Conservation (phyloP, 1,140 invertebrate species). For the Pachypeltis micranthus region DNA sequence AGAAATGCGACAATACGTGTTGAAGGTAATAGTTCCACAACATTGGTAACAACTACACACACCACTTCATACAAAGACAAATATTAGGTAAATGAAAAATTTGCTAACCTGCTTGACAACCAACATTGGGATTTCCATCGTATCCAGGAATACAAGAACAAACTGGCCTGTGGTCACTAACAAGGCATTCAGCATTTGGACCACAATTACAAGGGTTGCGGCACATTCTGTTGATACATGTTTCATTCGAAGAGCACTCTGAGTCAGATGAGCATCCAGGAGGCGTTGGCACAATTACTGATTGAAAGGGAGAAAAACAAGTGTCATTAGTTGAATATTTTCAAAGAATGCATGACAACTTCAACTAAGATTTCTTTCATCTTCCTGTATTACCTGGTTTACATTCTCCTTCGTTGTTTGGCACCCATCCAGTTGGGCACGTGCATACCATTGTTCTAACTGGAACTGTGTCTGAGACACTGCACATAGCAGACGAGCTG, state of each 20-base stretch:
- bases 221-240: conserved; percentile 74
- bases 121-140: conserved; percentile 71
- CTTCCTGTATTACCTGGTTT: conserved; percentile 40
- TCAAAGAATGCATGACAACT: no score
- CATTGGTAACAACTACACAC: background rate
- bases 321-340: background rate
- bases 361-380: no score
- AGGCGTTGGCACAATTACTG: conserved; percentile 48
- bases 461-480: conserved; percentile 65
- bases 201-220: conserved; percentile 80
- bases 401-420: conserved; percentile 62
- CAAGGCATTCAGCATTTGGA: conserved; percentile 65
- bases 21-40: background rate
- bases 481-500: conserved; percentile 53
- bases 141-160: conserved; percentile 71
- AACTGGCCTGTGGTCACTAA: conserved; percentile 69
- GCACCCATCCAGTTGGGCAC: conserved; percentile 69
- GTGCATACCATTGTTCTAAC: conserved; percentile 73
- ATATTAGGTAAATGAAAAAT: no score
- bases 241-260: conserved; percentile 63
- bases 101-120: conserved; percentile 49
- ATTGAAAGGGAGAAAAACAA: conserved; percentile 3
- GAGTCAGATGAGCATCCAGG: conserved; percentile 62
- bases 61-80: background rate
- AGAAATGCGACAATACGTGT: background rate